These are phyloP conservation scores for Gracilinanus agilis DNA, from an alignment of 2,113 vertebrate genomes.

Conservation along the genomic window DNA sequence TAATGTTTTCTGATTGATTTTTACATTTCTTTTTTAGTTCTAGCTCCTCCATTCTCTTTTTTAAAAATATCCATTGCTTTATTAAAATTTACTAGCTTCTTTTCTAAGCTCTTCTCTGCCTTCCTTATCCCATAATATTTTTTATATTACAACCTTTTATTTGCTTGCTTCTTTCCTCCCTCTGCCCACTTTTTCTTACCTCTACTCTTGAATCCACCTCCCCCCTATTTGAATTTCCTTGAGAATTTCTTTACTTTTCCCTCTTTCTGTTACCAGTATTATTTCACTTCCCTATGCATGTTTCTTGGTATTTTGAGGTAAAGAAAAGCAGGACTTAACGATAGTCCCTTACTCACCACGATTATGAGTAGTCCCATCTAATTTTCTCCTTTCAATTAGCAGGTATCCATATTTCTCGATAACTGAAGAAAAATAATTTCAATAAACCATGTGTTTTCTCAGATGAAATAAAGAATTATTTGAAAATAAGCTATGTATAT, in stretches of 20 bases:
- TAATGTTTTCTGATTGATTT: not conserved
- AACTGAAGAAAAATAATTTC: not conserved
- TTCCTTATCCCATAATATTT: not conserved
- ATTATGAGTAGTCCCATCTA: not conserved
- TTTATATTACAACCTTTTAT: not conserved
- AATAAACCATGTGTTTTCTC: not conserved
- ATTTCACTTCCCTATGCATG: not conserved
- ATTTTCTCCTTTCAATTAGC: not conserved
- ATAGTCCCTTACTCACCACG: not conserved
- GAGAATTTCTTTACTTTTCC: not conserved
- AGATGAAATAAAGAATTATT: not conserved
- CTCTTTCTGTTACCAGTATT: not conserved
- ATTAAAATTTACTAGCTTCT: not conserved
- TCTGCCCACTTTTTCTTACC: not conserved
- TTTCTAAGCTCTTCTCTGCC: not conserved
- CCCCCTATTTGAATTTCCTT: not conserved
- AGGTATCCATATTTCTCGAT: not conserved
- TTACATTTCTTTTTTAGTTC: not conserved
- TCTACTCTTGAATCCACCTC: not conserved
- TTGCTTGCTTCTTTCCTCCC: not conserved
- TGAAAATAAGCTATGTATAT: conserved; percentile 18
- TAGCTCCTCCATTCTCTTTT: not conserved
- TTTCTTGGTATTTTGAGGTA: not conserved
- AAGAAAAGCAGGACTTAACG: not conserved
- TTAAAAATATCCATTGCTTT: not conserved